A percentile compares a stretch with the other conserved stretches of the same genome.
Conservation (phyloP, 2,797 vertebrate genomes). For the Mus caroli region DNA sequence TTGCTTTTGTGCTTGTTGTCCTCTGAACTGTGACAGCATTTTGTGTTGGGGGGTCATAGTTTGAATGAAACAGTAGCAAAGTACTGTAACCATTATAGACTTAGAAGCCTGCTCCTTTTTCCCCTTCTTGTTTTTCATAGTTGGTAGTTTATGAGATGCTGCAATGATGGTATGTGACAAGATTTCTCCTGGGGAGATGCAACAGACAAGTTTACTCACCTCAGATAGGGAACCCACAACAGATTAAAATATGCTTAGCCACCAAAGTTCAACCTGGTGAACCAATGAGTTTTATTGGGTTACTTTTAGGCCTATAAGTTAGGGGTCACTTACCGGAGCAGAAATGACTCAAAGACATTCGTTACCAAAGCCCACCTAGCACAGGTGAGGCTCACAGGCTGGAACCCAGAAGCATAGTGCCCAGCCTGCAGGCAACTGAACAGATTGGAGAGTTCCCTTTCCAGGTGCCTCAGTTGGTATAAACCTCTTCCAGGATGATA, state of each 20-base stretch:
- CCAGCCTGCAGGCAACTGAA: background rate
- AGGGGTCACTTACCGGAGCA: background rate
- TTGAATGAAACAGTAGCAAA: background rate
- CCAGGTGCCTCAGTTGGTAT: background rate
- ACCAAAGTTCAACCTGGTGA: background rate
- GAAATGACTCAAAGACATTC: background rate
- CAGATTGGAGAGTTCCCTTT: background rate
- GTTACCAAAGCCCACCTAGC: background rate
- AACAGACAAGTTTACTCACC: background rate
- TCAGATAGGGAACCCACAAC: background rate
- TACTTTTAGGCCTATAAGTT: background rate
- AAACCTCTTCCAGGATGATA: background rate
- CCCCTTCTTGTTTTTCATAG: background rate
- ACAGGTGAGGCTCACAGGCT: background rate
- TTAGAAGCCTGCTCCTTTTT: background rate
- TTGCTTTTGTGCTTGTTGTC: background rate
- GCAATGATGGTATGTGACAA: background rate
- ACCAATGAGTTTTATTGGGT: background rate
- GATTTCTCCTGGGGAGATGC: background rate
- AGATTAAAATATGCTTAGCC: background rate
- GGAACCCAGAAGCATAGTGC: background rate
- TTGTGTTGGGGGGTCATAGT: background rate
- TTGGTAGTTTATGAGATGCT: background rate
- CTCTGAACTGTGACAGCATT: background rate
- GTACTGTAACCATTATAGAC: background rate